These are phyloP conservation scores for Latheticus oryzae DNA, from an alignment of 2,888 invertebrate species.

Conservation along the genomic window DNA sequence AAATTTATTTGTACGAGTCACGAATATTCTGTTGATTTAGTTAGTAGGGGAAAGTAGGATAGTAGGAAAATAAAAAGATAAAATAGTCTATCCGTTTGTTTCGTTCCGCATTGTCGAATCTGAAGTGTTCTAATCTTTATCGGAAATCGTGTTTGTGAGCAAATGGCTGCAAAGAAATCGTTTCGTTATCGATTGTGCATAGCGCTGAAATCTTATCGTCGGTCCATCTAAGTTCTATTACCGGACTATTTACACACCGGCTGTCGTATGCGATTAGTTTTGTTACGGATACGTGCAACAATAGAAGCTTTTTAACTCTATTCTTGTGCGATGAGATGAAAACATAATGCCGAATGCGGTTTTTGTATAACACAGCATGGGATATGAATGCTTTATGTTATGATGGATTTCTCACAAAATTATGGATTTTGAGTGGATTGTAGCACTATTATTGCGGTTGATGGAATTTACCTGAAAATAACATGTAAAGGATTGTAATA, in stretches of 20 bases:
- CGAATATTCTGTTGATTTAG: no score
- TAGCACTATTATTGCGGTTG: conserved; percentile 21
- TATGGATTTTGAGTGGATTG: conserved; percentile 29
- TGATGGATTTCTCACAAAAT: conserved; percentile 27
- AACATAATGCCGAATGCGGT: conserved; percentile 47
- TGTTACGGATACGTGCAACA: conserved; percentile 59
- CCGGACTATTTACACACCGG: conserved; percentile 60
- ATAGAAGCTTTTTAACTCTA: conserved; percentile 52
- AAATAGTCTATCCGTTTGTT: conserved; percentile 7
- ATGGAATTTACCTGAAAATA: conserved; percentile 4
- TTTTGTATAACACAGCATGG: conserved; percentile 31
- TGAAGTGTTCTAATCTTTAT: conserved; percentile 49
- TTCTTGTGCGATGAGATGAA: conserved; percentile 50
- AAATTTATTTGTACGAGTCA: no score
- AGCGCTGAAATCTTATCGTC: conserved; percentile 36
- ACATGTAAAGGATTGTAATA: no score
- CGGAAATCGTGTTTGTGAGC: conserved; percentile 48
- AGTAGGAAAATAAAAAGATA: no score
- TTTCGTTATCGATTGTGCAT: conserved; percentile 31
- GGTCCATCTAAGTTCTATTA: conserved; percentile 54
- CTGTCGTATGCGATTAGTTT: conserved; percentile 61
- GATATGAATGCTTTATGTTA: conserved; percentile 9
- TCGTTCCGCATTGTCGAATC: conserved; percentile 1
- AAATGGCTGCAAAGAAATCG: conserved; percentile 44
- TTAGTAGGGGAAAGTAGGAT: no score